Percentiles rank a stretch among this genome's conserved stretches.
Evolutionary conservation across 2,888 invertebrate species (phyloP).

Genomic region (Penaeus monodon): DNA sequence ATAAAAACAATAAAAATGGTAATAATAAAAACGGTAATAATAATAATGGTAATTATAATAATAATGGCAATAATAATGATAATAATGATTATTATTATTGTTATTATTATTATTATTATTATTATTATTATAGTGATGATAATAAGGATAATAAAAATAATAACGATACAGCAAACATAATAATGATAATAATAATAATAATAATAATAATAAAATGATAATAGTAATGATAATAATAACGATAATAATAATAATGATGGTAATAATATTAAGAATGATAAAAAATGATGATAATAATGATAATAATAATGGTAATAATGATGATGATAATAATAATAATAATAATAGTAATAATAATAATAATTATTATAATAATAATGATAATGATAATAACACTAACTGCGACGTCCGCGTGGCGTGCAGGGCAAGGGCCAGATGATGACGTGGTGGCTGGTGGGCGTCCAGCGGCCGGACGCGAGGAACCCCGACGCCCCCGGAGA

Average conservation of each 20-base stretch:
- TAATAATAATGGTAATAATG: neutral
- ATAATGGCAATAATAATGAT: neutral
- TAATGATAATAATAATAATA: neutral
- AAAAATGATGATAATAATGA: neutral
- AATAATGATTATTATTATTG: too few species aligned
- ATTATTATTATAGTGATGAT: too few species aligned
- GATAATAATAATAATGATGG: neutral
- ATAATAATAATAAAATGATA: neutral
- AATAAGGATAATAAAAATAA: too few species aligned
- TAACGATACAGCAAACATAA: neutral
- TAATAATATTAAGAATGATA: neutral
- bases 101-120: too few species aligned
- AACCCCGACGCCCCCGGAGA: neutral
- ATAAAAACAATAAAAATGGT: neutral
- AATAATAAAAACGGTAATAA: neutral
- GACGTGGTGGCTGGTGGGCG: slow-evolving; percentile 49
- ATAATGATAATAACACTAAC: neutral
- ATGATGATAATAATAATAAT: neutral
- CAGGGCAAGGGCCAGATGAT: slow-evolving; percentile 50
- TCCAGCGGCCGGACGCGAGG: neutral
- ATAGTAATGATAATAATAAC: neutral
- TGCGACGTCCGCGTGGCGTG: neutral
- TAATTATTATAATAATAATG: neutral
- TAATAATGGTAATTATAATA: neutral
- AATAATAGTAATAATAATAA: neutral